Evolutionary conservation across 2,113 vertebrate species (phyloP), one percentile per base, ranked within the genome.

Genomic region (Thryonomys swinderianus): DNA sequence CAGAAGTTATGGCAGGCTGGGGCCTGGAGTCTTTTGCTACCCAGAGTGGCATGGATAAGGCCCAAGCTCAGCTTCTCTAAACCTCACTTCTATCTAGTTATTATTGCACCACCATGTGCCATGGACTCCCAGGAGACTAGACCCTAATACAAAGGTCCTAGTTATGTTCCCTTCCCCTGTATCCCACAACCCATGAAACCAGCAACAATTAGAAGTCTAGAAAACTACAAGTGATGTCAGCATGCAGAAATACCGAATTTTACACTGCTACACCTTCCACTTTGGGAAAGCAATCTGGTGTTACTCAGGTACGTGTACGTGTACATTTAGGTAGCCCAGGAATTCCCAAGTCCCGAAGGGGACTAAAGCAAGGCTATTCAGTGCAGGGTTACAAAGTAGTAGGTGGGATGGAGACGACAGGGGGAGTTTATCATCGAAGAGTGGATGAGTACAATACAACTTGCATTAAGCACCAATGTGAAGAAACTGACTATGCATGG

Each of bases 141-240:
- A n/a, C n/a, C n/a, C n/a, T n/a, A n/a, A n/a, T n/a, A n/a, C n/a
- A n/a, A n/a, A n/a, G n/a, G n/a, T n/a, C n/a, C n/a, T n/a, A n/a
- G n/a, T n/a, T n/a, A n/a, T n/a, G n/a, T n/a, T n/a, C n/a, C n/a
- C n/a, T n/a, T n/a, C n/a, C 69, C 12, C 40, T 25, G 10, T 27
- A 25, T 42, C n/a, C n/a, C n/a, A n/a, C n/a, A n/a, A 27, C 21
- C 69, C 25, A 40, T 37, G 25, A 74, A 79, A 84, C 17, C 25
- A 80, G 42, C 42, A 80, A 95, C 66, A 85, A 83, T 23, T 27
- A 86, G 85, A 93, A 89, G 51, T 73, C 40, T 42, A 71, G 18
- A 59, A 57, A 71, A 80, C 61, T 82, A 53, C 10, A 82, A 85
- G 55, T 67, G 4, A 61, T 51, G 40, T 59, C 51, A 92, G 23